Evolutionary conservation across 2,797 vertebrate genomes (phyloP).

Genomic region (Crypturellus tataupa): DNA sequence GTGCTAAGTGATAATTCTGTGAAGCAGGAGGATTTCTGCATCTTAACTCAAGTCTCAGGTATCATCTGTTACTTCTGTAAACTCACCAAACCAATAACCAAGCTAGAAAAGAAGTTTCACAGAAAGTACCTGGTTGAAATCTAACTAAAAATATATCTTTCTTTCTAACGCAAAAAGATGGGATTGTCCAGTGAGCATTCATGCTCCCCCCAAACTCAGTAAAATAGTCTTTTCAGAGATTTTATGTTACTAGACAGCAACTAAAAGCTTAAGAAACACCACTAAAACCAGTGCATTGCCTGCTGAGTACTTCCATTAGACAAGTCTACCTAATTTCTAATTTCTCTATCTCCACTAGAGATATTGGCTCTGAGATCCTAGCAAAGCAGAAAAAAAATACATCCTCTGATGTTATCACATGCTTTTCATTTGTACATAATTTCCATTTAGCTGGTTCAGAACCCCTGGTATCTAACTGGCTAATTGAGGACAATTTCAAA

Average conservation of each 20-base stretch:
- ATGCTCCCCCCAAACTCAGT: no score
- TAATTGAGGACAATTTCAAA: neutral
- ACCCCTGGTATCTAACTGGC: neutral
- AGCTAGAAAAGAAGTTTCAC: neutral
- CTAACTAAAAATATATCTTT: no score
- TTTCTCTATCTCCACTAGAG: neutral
- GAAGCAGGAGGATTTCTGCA: neutral
- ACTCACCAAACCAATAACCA: neutral
- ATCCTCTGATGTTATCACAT: neutral
- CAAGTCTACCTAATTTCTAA: neutral
- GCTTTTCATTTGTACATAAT: neutral
- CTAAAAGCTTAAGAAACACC: neutral
- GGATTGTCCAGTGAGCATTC: neutral
- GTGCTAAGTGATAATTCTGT: fast-evolving
- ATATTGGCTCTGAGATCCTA: neutral
- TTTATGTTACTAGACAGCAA: neutral
- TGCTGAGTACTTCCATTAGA: neutral
- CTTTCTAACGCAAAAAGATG: neutral
- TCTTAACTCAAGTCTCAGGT: neutral
- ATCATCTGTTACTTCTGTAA: neutral
- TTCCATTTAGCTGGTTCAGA: neutral
- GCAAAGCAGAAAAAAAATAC: neutral
- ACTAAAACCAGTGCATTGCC: neutral
- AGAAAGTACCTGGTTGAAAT: neutral
- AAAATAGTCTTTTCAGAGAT: neutral